Conservation (phyloP, 2,113 vertebrate species). For the Asarcornis scutulata region DNA sequence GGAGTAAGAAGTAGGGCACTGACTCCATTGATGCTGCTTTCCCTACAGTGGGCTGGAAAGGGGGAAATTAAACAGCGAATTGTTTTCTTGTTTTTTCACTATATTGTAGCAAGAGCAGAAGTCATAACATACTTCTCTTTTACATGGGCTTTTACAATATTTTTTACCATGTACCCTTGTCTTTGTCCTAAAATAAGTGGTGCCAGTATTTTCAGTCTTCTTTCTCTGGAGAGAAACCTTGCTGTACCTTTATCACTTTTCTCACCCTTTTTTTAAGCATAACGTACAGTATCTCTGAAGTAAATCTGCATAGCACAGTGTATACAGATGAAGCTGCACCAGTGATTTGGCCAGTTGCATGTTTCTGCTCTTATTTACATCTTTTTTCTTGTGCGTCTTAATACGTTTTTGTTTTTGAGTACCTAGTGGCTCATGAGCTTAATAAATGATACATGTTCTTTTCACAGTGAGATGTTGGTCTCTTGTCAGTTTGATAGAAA, state of each 20-base stretch:
- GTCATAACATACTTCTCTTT: background rate
- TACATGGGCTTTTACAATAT: background rate
- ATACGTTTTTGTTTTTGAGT: background rate
- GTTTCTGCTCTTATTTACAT: background rate
- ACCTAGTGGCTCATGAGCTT: rapidly evolving
- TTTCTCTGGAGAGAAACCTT: background rate
- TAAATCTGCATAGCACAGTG: background rate
- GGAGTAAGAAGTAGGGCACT: background rate
- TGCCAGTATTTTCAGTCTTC: background rate
- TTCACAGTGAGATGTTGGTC: rapidly evolving
- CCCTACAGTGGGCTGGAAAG: background rate
- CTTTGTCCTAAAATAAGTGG: background rate
- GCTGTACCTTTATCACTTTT: background rate
- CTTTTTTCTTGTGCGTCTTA: background rate
- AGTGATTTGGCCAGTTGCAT: background rate
- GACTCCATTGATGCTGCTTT: background rate
- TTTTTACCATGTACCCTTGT: background rate
- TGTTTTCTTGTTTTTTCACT: background rate
- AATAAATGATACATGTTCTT: background rate
- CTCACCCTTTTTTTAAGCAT: background rate
- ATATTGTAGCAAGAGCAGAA: background rate
- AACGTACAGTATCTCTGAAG: background rate
- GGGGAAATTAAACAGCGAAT: background rate
- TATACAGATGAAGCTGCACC: background rate
- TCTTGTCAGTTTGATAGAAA: background rate